These are phyloP conservation scores for Synaphobranchus kaupii DNA, from an alignment of 2,797 vertebrate species.

Conservation along the genomic window DNA sequence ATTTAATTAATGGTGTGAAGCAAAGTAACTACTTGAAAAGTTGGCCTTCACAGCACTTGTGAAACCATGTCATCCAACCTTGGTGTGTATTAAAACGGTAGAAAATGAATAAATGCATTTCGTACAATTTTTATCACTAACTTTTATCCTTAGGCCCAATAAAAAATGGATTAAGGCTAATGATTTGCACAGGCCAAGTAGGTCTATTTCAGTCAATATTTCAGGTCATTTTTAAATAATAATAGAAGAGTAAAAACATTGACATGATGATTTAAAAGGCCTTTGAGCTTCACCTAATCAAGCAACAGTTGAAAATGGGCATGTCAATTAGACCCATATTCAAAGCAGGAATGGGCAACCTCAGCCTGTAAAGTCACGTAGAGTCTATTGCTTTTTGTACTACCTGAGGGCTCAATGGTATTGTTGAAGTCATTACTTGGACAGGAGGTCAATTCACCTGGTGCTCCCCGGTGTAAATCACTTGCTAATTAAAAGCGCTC, in stretches of 20 bases:
- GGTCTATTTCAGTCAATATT: background rate
- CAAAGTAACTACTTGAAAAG: background rate
- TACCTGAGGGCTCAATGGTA: conserved; percentile 3
- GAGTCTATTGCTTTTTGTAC: background rate
- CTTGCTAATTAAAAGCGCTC: background rate
- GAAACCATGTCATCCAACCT: background rate
- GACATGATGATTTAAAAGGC: background rate
- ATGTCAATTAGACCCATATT: background rate
- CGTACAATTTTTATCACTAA: background rate
- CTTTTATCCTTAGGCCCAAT: background rate
- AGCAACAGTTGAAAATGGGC: background rate
- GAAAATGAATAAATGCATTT: background rate
- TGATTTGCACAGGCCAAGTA: background rate
- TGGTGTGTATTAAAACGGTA: background rate
- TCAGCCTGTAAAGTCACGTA: background rate
- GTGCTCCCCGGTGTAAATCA: background rate
- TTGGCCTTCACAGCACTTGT: background rate
- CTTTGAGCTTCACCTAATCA: background rate
- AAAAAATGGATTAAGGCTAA: background rate
- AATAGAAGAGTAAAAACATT: background rate
- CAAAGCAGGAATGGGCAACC: background rate
- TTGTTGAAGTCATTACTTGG: background rate
- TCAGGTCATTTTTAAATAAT: background rate
- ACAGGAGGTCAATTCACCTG: background rate
- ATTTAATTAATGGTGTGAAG: background rate